These are phyloP conservation scores for Dinoponera quadriceps DNA, from an alignment of 1,140 invertebrate genomes.

Conservation along the genomic window DNA sequence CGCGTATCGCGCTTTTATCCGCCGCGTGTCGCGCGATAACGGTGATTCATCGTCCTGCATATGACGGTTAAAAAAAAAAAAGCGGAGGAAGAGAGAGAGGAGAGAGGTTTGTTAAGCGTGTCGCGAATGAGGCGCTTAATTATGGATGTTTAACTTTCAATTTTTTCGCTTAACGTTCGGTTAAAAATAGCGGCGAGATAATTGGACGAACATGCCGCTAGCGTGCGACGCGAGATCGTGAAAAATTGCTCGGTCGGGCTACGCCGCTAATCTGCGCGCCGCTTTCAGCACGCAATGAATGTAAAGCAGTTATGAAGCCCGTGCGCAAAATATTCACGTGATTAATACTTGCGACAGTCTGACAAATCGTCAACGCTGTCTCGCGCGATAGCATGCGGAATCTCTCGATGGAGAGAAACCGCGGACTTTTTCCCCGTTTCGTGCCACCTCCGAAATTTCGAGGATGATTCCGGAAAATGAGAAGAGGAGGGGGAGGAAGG, in stretches of 20 bases:
- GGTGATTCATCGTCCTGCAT: constrained; percentile 28
- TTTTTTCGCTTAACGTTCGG: constrained; percentile 36
- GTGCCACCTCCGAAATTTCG: constrained; percentile 60
- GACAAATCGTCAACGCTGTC: constrained; percentile 43
- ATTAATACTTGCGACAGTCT: constrained; percentile 41
- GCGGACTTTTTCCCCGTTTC: neutral
- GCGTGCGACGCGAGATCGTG: constrained; percentile 37
- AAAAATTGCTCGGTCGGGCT: constrained; percentile 38
- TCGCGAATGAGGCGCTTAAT: constrained; percentile 25
- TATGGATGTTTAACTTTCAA: constrained; percentile 53
- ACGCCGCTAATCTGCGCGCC: constrained; percentile 25
- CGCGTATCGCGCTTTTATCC: constrained; percentile 30
- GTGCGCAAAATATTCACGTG: constrained; percentile 20
- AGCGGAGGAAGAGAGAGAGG: no score
- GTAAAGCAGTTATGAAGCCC: constrained; percentile 42
- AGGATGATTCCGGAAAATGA: constrained; percentile 47
- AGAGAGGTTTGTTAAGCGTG: neutral
- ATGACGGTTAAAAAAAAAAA: constrained; percentile 8
- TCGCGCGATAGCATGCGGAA: constrained; percentile 10
- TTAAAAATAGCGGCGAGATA: constrained; percentile 47
- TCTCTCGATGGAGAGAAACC: neutral
- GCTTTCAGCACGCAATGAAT: constrained; percentile 44
- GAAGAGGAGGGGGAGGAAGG: constrained; percentile 37
- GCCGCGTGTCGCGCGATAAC: constrained; percentile 17
- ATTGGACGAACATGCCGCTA: constrained; percentile 25